Conservation (phyloP, 2,888 invertebrate species). For the Dioctria rufipes region DNA sequence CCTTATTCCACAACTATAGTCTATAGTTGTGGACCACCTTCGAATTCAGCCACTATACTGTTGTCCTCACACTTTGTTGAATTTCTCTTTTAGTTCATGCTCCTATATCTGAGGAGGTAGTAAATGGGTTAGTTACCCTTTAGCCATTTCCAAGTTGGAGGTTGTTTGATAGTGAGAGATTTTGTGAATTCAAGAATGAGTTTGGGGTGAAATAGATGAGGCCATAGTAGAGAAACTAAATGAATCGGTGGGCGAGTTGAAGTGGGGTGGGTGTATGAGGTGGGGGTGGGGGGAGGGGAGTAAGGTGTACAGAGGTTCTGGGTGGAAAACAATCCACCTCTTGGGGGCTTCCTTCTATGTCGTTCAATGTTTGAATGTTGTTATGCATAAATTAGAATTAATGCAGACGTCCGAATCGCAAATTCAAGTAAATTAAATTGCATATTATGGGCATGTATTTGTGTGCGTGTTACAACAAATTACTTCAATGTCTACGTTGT, state of each 20-base stretch:
- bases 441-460: conserved; percentile 59
- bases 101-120: conserved; percentile 45
- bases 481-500: conserved; percentile 49
- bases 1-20: neutral
- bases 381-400: conserved; percentile 65
- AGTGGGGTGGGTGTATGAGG: conserved; percentile 13
- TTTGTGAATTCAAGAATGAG: conserved; percentile 43
- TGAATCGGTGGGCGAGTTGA: no score
- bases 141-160: conserved; percentile 46
- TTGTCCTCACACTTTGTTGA: conserved; percentile 54
- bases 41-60: conserved; percentile 51
- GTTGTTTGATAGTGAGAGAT: conserved; percentile 55
- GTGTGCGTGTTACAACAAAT: conserved; percentile 50
- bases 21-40: conserved; percentile 55
- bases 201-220: conserved; percentile 4
- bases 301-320: conserved; percentile 6
- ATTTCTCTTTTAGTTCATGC: conserved; percentile 56
- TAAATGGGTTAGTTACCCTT: conserved; percentile 49
- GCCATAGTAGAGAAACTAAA: no score
- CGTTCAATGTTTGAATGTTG: conserved; percentile 64
- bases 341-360: conserved; percentile 58
- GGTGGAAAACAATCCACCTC: conserved; percentile 57
- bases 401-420: conserved; percentile 65
- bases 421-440: conserved; percentile 63
- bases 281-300: neutral